Conservation (phyloP, 2,888 invertebrate species). For the Callyntrura sp. region DNA sequence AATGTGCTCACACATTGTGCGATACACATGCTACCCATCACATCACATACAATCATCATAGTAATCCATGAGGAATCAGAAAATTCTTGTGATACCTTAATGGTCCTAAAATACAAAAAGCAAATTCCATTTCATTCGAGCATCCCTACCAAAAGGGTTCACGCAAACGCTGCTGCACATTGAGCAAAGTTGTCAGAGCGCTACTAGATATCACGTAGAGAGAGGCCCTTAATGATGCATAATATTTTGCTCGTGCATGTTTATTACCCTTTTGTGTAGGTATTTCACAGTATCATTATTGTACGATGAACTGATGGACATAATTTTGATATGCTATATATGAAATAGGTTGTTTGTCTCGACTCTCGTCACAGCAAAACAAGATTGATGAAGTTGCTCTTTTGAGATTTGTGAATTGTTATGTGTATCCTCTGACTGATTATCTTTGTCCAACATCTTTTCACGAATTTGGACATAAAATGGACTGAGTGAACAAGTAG, state of each 20-base stretch:
- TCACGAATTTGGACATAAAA: slow-evolving; percentile 59
- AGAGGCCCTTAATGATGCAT: not conserved
- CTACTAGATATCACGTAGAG: not conserved
- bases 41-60: not conserved
- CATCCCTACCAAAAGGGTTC: not conserved
- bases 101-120: not conserved
- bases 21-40: not conserved
- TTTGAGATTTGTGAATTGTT: slow-evolving; percentile 12
- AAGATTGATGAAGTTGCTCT: slow-evolving; percentile 40
- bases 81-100: not conserved
- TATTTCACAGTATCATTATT: not conserved
- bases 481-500: not conserved
- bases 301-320: not conserved
- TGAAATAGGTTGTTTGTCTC: not conserved
- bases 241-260: not conserved
- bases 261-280: not conserved
- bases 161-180: not conserved
- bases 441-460: slow-evolving; percentile 48
- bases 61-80: not conserved
- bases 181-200: not conserved
- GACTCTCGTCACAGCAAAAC: not conserved
- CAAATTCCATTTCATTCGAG: not conserved
- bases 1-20: not conserved
- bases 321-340: not conserved
- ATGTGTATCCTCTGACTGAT: not conserved